Evolutionary conservation across 2,113 vertebrate genomes (phyloP).

Genomic region (Cryptomyrus ogoouensis): DNA sequence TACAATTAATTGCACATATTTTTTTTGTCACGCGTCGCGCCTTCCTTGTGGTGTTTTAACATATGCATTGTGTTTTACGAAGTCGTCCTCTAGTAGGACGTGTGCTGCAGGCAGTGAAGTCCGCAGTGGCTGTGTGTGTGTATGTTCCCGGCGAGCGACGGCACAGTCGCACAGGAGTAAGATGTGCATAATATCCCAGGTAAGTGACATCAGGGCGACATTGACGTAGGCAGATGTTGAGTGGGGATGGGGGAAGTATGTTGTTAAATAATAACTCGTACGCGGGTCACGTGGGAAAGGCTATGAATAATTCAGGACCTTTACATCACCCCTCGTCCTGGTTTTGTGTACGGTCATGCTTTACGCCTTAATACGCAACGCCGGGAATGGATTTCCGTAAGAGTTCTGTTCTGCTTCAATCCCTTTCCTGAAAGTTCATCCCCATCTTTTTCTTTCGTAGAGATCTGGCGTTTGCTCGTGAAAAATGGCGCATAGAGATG

Average conservation of each 20-base stretch:
- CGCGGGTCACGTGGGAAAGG: conserved; percentile 18
- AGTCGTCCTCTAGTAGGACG: neutral
- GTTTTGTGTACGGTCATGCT: neutral
- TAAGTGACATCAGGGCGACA: conserved; percentile 21
- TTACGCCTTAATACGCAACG: neutral
- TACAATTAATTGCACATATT: neutral
- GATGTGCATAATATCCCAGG: neutral
- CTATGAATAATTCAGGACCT: conserved; percentile 23
- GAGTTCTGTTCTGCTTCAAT: neutral
- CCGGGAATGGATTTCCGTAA: conserved; percentile 15
- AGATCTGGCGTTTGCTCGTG: neutral
- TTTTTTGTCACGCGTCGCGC: neutral
- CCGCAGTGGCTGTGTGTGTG: neutral
- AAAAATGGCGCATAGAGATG: conserved; percentile 20
- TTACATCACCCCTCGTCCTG: conserved; percentile 18
- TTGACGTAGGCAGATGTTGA: conserved; percentile 22
- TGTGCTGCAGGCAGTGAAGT: neutral
- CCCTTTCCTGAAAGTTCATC: neutral
- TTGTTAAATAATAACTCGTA: conserved; percentile 25
- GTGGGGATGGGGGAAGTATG: neutral
- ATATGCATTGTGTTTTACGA: neutral
- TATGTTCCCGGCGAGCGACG: neutral
- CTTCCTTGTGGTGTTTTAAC: neutral
- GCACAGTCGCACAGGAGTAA: neutral
- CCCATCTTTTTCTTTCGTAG: neutral